Percentiles rank a stretch among this genome's conserved stretches.
Conservation (phyloP, 2,888 invertebrate genomes). For the Schizaphis graminum region DNA sequence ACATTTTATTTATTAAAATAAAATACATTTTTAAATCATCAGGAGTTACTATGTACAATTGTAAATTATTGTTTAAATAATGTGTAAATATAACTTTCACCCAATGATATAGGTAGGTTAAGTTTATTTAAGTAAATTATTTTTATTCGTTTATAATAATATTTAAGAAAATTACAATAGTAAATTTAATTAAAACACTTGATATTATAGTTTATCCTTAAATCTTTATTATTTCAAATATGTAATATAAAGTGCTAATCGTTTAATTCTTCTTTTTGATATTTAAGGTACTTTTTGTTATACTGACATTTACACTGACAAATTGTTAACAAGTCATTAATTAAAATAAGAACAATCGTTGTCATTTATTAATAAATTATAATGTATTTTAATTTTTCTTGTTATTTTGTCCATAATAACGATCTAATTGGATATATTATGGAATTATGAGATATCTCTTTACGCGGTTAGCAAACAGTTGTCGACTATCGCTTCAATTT, state of each 20-base stretch:
- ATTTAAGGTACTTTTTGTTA: not conserved
- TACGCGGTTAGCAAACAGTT: constrained; percentile 39
- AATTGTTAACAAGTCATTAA: not conserved
- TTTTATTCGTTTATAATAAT: too few relatives aligned
- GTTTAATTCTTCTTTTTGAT: not conserved
- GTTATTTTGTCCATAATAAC: not conserved
- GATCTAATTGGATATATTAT: constrained; percentile 11
- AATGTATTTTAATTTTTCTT: not conserved
- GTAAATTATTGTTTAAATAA: not conserved
- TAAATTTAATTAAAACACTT: not conserved
- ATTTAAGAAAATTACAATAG: too few relatives aligned
- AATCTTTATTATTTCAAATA: not conserved
- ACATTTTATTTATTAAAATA: not conserved
- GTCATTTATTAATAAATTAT: not conserved
- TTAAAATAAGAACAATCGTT: not conserved
- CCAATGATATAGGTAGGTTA: too few relatives aligned
- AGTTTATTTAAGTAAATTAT: too few relatives aligned
- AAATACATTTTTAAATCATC: not conserved
- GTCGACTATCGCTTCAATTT: constrained; percentile 42
- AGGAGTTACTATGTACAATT: not conserved
- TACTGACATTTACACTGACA: not conserved
- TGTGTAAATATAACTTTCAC: not conserved
- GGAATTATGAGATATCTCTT: constrained; percentile 12
- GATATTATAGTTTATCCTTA: not conserved
- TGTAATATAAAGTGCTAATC: not conserved